Conservation (phyloP, 2,113 vertebrate genomes). For the Peucedramus taeniatus region DNA sequence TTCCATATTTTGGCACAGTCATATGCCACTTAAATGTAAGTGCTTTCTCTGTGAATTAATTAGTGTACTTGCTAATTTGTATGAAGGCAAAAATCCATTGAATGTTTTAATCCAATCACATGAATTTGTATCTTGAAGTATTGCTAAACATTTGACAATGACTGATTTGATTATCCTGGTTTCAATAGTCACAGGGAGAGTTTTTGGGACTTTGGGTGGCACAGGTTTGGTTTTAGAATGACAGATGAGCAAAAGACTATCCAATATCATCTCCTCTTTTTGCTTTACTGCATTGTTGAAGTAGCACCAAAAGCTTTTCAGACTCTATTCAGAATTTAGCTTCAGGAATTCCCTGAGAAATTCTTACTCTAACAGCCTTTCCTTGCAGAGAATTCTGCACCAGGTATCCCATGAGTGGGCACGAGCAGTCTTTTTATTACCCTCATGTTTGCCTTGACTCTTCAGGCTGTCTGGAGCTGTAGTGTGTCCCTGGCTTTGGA, state of each 20-base stretch:
- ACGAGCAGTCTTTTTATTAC: neutral
- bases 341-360: neutral
- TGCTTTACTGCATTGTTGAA: neutral
- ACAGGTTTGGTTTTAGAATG: neutral
- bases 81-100: constrained; percentile 12
- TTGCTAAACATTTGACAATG: neutral
- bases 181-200: neutral
- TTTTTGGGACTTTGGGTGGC: neutral
- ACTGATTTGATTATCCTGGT: neutral
- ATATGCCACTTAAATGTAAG: constrained; percentile 9
- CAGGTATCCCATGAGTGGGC: neutral
- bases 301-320: neutral
- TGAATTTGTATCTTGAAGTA: neutral
- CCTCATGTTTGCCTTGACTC: neutral
- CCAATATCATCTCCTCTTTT: neutral
- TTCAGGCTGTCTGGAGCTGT: neutral
- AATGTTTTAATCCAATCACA: constrained; percentile 6
- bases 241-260: neutral
- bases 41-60: constrained; percentile 12
- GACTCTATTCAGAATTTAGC: neutral
- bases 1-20: constrained; percentile 6
- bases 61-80: constrained; percentile 11
- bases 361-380: neutral
- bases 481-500: neutral
- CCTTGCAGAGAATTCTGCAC: neutral